phyloP scores from a whole-genome alignment of 2,113 vertebrate species.

The Ictalurus furcatus region DNA sequence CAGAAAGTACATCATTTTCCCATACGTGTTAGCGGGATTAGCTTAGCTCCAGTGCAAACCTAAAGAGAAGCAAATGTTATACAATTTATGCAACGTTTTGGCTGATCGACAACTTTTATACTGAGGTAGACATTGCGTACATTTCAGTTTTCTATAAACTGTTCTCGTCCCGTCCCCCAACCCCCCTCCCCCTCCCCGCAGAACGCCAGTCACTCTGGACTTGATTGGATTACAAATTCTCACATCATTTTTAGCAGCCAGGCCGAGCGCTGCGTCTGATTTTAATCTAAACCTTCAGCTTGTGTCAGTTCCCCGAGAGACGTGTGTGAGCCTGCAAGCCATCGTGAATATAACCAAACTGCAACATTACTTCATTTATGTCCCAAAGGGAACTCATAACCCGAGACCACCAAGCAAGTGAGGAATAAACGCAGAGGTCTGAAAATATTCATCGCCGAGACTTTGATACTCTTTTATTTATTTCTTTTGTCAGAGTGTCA shows the following conservation, averaged over 20 bases:
- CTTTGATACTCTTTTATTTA: slow-evolving; percentile 75
- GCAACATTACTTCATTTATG: slow-evolving; percentile 55
- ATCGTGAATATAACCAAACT: slow-evolving; percentile 48
- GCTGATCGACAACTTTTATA: not conserved
- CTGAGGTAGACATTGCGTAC: not conserved
- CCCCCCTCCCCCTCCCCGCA: no score
- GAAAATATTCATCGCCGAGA: slow-evolving; percentile 69
- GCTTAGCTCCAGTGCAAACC: not conserved
- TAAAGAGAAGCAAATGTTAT: not conserved
- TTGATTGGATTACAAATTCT: slow-evolving; percentile 31
- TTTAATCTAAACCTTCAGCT: slow-evolving; percentile 23
- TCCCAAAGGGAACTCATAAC: slow-evolving; percentile 64
- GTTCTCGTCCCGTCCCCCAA: no score
- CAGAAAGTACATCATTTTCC: not conserved
- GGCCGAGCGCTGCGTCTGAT: not conserved
- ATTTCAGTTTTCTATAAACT: not conserved
- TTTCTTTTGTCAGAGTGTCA: slow-evolving; percentile 72
- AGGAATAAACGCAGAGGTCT: slow-evolving; percentile 76
- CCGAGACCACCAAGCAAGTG: slow-evolving; percentile 75
- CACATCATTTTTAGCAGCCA: slow-evolving; percentile 9
- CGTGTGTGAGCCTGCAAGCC: slow-evolving; percentile 20
- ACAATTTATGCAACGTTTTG: not conserved
- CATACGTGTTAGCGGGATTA: not conserved
- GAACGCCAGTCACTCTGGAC: not conserved
- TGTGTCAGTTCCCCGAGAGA: not conserved